Evolutionary conservation across 2,888 invertebrate genomes (phyloP).

Genomic region (Netelia virgata): DNA sequence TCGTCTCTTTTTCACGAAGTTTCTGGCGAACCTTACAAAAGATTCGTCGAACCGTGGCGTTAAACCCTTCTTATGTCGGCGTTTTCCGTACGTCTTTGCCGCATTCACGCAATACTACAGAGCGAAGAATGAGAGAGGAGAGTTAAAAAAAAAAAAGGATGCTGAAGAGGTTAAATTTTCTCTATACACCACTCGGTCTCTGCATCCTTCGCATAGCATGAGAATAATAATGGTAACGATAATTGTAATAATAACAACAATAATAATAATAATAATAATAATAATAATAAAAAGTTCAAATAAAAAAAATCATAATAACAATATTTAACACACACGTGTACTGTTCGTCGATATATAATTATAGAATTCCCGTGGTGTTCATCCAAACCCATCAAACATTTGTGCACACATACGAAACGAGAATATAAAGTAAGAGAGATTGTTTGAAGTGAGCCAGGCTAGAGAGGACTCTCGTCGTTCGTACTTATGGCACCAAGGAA

Average conservation of each 20-base stretch:
- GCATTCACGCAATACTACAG: conserved; percentile 41
- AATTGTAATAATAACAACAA: too few species aligned
- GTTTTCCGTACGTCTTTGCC: neutral
- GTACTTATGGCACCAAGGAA: conserved; percentile 9
- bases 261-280: too few species aligned
- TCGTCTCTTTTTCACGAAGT: conserved; percentile 27
- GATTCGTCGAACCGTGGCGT: conserved; percentile 60
- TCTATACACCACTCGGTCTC: neutral
- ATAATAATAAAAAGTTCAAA: too few species aligned
- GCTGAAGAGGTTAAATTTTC: conserved; percentile 1
- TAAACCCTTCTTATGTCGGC: conserved; percentile 37
- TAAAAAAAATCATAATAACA: too few species aligned
- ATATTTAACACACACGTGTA: neutral
- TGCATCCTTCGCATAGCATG: neutral
- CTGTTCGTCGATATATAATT: neutral
- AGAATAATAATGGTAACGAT: too few species aligned
- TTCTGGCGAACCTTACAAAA: conserved; percentile 58
- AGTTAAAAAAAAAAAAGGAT: neutral
- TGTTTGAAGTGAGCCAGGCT: conserved; percentile 78
- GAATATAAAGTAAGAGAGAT: conserved; percentile 73
- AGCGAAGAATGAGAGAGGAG: conserved; percentile 24
- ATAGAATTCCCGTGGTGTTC: conserved; percentile 22
- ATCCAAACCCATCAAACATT: conserved; percentile 75
- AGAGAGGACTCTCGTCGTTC: conserved; percentile 48
- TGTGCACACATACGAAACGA: conserved; percentile 72